Percentiles rank a stretch among this genome's conserved stretches.
These are phyloP conservation scores for Meloidogyne exigua DNA, from an alignment of 1,140 invertebrate species.

Conservation along the genomic window DNA sequence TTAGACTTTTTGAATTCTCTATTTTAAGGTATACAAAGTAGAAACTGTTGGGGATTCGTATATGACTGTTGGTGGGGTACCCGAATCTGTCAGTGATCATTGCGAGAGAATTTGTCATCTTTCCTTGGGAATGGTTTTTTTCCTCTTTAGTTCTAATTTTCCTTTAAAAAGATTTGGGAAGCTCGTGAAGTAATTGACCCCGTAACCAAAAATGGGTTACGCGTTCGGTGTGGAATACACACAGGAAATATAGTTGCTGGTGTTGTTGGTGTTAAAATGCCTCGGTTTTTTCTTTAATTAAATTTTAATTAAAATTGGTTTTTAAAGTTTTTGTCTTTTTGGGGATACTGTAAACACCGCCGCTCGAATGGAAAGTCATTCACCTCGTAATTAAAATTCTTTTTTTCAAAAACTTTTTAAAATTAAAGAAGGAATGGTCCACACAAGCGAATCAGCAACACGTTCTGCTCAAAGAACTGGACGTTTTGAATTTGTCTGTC, in stretches of 20 bases:
- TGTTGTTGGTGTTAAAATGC: slow-evolving; percentile 68
- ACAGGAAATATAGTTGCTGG: slow-evolving; percentile 65
- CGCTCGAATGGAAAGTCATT: slow-evolving; percentile 60
- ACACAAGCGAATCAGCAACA: slow-evolving; percentile 55
- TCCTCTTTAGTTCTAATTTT: background rate
- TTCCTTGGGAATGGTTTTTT: slow-evolving; percentile 51
- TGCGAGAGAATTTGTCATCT: slow-evolving; percentile 86
- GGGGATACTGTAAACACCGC: slow-evolving; percentile 75
- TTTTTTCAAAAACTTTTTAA: too few species aligned
- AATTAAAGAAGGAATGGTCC: slow-evolving; percentile 34
- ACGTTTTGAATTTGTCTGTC: slow-evolving; percentile 57
- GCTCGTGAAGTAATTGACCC: slow-evolving; percentile 60
- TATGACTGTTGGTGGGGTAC: slow-evolving; percentile 94
- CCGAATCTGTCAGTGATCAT: slow-evolving; percentile 84
- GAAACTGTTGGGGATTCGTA: slow-evolving; percentile 99
- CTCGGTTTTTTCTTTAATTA: slow-evolving; percentile 64
- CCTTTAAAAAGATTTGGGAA: slow-evolving; percentile 48
- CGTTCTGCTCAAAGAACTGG: slow-evolving; percentile 54
- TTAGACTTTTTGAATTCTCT: slow-evolving; percentile 3
- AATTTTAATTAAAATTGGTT: background rate
- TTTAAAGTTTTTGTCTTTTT: slow-evolving; percentile 69
- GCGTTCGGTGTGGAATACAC: slow-evolving; percentile 57
- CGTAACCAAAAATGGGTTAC: slow-evolving; percentile 47
- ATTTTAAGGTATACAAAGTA: slow-evolving; percentile 71
- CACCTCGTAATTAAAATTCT: slow-evolving; percentile 30